These are phyloP conservation scores for Donacobius atricapilla DNA, from an alignment of 2,113 vertebrate genomes.

Conservation along the genomic window DNA sequence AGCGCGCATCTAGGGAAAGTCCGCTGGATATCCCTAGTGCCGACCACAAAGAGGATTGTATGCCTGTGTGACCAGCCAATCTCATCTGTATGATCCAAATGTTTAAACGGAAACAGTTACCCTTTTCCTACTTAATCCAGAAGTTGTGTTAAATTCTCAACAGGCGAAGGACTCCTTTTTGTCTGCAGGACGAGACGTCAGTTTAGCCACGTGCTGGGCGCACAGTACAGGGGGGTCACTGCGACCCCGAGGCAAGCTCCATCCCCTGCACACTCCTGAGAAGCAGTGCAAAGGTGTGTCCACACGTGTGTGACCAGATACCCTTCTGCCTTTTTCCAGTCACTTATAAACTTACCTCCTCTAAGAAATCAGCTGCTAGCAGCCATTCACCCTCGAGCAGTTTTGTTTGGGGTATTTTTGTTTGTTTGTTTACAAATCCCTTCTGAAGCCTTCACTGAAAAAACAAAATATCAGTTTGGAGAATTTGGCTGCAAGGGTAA, in stretches of 20 bases:
- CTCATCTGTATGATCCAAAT: rapidly evolving
- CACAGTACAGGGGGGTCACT: neutral
- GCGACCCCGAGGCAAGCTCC: neutral
- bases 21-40: neutral
- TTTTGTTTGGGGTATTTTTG: neutral
- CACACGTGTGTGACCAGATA: neutral
- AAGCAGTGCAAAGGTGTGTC: neutral
- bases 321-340: neutral
- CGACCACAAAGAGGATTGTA: rapidly evolving
- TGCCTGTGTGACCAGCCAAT: rapidly evolving
- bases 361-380: neutral
- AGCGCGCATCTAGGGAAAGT: neutral
- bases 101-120: neutral
- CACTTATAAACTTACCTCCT: neutral
- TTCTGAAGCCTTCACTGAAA: neutral
- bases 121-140: neutral
- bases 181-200: rapidly evolving
- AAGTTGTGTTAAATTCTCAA: neutral
- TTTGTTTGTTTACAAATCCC: neutral
- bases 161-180: neutral
- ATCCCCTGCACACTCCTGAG: neutral
- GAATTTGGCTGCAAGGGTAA: neutral
- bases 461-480: neutral
- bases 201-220: rapidly evolving
- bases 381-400: neutral